Evolutionary conservation across 2,113 vertebrate genomes (phyloP), one percentile per base, ranked within the genome.

Genomic region (Lamprotornis superbus): DNA sequence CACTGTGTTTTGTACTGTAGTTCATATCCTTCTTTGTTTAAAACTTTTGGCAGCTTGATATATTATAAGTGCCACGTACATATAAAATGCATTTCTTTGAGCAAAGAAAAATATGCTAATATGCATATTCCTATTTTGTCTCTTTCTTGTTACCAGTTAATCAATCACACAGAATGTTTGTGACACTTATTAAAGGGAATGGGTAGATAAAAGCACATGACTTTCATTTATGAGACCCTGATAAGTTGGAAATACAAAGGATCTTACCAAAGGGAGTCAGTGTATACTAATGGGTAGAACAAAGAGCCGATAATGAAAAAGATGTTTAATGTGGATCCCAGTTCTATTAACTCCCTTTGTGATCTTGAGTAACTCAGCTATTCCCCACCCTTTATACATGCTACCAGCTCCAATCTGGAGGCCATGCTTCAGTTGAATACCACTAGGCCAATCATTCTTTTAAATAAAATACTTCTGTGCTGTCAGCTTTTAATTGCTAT

Each of bases 171-270:
- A 33, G 95, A 96, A 95, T 97, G 94, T 93, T 96, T 96, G 92
- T 93, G 96, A 92, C 90, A 94, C 93, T 96, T 96, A 96, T 93
- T 96, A 96, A 96, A 96, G 95, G 88, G 90, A 96, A 95, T 91
- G 90, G 96, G 92, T 81, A 96, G 96, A 97, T 96, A 97, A 97
- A 97, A 97, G 95, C 92, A 90, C 88, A 93, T 89, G 95, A 94
- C 93, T 97, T 96, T 93, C 92, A 94, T 96, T 96, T 95, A 87
- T 75, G 93, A 96, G 88, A 81, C 94, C 88, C 95, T 96, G 95
- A 82, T 95, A 97, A 97, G 92, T 89, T 95, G 90, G 95, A 96
- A 97, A 94, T 89, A 96, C 94, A 97, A 96, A 96, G 92, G 83
- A 89, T 93, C 83, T 90, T 90, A 97, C 94, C 95, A 96, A 97